Evolutionary conservation across 2,888 invertebrate genomes (phyloP).

Genomic region (Ichneumoninae sp.): DNA sequence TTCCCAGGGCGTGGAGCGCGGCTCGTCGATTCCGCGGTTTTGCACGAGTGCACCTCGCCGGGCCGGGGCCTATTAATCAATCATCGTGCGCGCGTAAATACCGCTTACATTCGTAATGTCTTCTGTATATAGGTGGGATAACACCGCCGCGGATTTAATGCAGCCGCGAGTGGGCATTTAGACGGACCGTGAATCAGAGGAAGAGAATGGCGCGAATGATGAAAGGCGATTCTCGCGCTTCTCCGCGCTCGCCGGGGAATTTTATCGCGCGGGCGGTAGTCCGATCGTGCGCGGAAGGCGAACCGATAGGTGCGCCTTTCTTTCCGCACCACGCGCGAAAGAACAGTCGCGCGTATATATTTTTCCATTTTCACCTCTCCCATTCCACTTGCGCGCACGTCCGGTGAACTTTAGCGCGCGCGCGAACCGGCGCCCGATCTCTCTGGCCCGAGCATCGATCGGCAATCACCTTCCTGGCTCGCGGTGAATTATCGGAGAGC

Average conservation of each 20-base stretch:
- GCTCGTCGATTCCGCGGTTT: constrained; percentile 49
- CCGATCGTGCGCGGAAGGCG: not conserved
- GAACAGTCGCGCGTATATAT: not conserved
- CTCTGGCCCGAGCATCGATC: no score
- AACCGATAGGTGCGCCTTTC: constrained; percentile 48
- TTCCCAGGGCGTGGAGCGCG: constrained; percentile 62
- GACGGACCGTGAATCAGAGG: constrained; percentile 60
- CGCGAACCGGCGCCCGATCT: no score
- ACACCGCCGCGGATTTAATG: not conserved
- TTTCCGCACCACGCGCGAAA: constrained; percentile 26
- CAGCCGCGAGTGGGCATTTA: not conserved
- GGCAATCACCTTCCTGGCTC: no score
- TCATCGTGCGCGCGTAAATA: constrained; percentile 60
- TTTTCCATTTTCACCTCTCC: constrained; percentile 16
- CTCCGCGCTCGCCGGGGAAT: constrained; percentile 41
- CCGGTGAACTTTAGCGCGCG: no score
- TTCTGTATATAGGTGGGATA: not conserved
- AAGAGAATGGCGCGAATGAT: constrained; percentile 67
- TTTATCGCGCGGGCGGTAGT: constrained; percentile 59
- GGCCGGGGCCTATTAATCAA: constrained; percentile 60
- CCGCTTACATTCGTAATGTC: constrained; percentile 61
- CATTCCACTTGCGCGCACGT: no score
- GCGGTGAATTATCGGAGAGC: no score
- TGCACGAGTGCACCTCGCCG: constrained; percentile 64
- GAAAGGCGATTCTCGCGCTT: constrained; percentile 66